These are phyloP conservation scores for Drosophila sucinea DNA, from an alignment of 1,140 invertebrate species.

Conservation along the genomic window DNA sequence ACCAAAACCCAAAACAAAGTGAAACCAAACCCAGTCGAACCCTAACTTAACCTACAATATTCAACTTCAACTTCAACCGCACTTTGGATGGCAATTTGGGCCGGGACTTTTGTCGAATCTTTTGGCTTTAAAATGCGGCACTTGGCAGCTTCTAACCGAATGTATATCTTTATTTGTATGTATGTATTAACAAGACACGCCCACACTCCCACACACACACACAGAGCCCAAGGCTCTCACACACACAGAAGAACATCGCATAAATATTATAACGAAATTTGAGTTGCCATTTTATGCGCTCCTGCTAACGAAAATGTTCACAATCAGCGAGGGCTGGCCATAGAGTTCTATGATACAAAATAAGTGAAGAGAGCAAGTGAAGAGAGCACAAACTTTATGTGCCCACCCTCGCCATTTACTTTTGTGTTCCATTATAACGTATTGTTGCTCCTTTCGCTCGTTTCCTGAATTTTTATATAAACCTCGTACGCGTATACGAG, in stretches of 20 bases:
- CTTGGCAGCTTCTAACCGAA: slow-evolving; percentile 7
- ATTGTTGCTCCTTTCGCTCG: not conserved
- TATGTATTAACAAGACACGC: not conserved
- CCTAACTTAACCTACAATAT: slow-evolving; percentile 5
- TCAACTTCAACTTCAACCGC: slow-evolving; percentile 7
- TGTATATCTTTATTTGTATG: slow-evolving; percentile 6
- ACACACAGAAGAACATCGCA: slow-evolving; percentile 27
- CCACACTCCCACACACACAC: slow-evolving; percentile 1
- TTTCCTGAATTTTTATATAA: not conserved
- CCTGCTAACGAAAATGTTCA: slow-evolving; percentile 39
- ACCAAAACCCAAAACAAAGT: not conserved
- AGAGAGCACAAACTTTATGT: not conserved
- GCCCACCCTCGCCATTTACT: not conserved
- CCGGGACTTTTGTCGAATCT: slow-evolving; percentile 13
- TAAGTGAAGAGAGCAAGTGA: too few relatives aligned
- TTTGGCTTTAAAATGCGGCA: slow-evolving; percentile 17
- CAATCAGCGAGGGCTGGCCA: slow-evolving; percentile 15
- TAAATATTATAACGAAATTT: slow-evolving; percentile 63
- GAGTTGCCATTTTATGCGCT: slow-evolving; percentile 45
- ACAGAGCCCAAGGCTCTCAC: not conserved
- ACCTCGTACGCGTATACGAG: not conserved
- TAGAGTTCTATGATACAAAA: not conserved
- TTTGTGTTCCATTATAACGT: not conserved
- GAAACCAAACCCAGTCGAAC: not conserved
- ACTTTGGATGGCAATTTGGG: not conserved